Evolutionary conservation across 2,888 invertebrate species (phyloP), one percentile per base, ranked within the genome.

Genomic region (Diaprepes abbreviatus): DNA sequence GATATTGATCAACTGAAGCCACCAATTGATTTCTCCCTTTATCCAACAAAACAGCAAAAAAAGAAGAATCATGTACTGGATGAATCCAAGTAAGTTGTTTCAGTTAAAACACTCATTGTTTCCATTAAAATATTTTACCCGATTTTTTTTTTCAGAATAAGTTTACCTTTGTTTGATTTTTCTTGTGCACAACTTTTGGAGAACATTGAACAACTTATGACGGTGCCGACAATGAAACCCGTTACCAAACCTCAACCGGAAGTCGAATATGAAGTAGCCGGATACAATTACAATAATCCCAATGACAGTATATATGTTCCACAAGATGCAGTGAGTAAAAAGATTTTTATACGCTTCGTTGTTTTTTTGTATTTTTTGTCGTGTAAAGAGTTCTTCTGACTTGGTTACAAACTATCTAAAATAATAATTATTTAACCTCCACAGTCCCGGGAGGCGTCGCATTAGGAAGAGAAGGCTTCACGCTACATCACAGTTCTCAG

Each of bases 271-370:
- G 82, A 81, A 16, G 80, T 82, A 0, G 80, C 79, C 14, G 83
- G 83, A 28, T 88, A 89, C 75, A 85, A 89, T 78, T 88, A 88
- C 75, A 84, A 87, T 70, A 88, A 88, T 78, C 83, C 83, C 0
- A 85, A 86, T 72, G 89, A 88, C 79, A 83, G 85, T 14, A 85
- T 86, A 70, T 89, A 86, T 79, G 88, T 87, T 78, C 72, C 77
- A 3, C 71, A 74, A 14, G 43, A 58, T 33, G 12, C 10, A 19
- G 69, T 69, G 52, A 69, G 58, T 36, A 55, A 36, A 35, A 10
- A 35, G 3, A 35, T 33, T 33, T 5, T 2, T 24, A 24, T n/a
- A n/a, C n/a, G n/a, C n/a, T n/a, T n/a, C n/a, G n/a, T n/a, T n/a
- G n/a, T n/a, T n/a, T n/a, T n/a, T n/a, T n/a, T n/a, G n/a, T n/a